Conservation (phyloP, 2,888 invertebrate species). For the Argyra leucocephala region DNA sequence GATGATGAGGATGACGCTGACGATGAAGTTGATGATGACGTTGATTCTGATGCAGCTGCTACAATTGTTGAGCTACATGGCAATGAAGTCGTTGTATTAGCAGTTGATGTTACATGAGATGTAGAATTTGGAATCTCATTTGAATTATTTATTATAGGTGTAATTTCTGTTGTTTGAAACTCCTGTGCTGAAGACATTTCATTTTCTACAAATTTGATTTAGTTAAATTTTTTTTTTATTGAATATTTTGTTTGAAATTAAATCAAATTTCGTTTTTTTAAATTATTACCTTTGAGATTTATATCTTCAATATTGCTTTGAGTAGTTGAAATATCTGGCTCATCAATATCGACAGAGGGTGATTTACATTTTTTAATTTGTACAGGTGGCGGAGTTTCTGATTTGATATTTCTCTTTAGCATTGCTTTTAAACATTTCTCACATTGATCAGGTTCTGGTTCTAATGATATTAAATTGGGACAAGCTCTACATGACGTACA, state of each 20-base stretch:
- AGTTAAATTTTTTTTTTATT: no score
- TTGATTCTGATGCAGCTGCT: constrained; percentile 35
- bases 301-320: constrained; percentile 22
- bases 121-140: constrained; percentile 36
- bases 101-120: constrained; percentile 19
- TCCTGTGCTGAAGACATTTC: constrained; percentile 32
- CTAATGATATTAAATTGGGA: constrained; percentile 41
- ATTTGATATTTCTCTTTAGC: constrained; percentile 27
- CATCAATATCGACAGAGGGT: constrained; percentile 16
- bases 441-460: constrained; percentile 42
- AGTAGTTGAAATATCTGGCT: constrained; percentile 23
- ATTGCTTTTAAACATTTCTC: constrained; percentile 37
- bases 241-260: no score
- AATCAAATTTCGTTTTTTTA: not conserved
- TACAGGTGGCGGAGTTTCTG: constrained; percentile 33
- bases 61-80: constrained; percentile 20
- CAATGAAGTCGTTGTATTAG: not conserved
- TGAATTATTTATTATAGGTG: constrained; percentile 23
- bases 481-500: constrained; percentile 42
- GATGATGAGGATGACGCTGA: constrained; percentile 38
- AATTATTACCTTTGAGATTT: not conserved
- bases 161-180: constrained; percentile 30
- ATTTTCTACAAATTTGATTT: not conserved
- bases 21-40: constrained; percentile 39
- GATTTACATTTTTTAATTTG: constrained; percentile 35